Evolutionary conservation across 2,888 invertebrate species (phyloP).

Genomic region (Microctonus hyperodae): DNA sequence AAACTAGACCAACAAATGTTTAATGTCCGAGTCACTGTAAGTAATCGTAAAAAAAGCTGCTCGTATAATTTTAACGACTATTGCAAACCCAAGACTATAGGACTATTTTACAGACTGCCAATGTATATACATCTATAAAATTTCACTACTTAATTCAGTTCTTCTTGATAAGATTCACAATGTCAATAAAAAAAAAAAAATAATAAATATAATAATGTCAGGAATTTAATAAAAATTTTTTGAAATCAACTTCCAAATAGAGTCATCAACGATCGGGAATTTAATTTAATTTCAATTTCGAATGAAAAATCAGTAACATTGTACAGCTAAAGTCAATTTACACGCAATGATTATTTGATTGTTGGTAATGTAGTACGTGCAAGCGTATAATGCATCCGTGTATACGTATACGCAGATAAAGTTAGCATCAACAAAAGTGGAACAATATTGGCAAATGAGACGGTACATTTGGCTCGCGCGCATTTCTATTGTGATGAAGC

Average conservation of each 20-base stretch:
- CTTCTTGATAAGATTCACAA: not conserved
- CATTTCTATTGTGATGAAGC: slow-evolving; percentile 54
- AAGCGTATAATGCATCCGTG: not conserved
- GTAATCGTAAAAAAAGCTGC: slow-evolving; percentile 39
- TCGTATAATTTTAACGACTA: slow-evolving; percentile 44
- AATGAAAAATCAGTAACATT: not conserved
- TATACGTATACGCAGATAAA: not conserved
- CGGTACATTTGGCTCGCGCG: slow-evolving; percentile 53
- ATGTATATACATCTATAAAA: not conserved
- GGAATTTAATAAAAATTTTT: too few relatives aligned
- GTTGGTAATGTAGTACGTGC: not conserved
- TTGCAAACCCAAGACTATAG: slow-evolving; percentile 32
- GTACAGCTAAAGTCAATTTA: not conserved
- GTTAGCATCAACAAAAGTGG: slow-evolving; percentile 52
- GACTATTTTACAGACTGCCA: slow-evolving; percentile 35
- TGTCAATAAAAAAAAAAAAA: too few relatives aligned
- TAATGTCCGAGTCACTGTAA: slow-evolving; percentile 43
- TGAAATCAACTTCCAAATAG: too few relatives aligned
- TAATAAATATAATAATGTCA: too few relatives aligned
- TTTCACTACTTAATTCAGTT: slow-evolving; percentile 15
- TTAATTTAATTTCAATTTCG: not conserved
- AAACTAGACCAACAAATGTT: slow-evolving; percentile 35
- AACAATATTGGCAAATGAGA: slow-evolving; percentile 62
- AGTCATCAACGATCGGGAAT: not conserved
- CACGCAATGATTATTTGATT: not conserved